These are phyloP conservation scores for Clinocottus analis DNA, from an alignment of 2,113 vertebrate species.

Conservation along the genomic window DNA sequence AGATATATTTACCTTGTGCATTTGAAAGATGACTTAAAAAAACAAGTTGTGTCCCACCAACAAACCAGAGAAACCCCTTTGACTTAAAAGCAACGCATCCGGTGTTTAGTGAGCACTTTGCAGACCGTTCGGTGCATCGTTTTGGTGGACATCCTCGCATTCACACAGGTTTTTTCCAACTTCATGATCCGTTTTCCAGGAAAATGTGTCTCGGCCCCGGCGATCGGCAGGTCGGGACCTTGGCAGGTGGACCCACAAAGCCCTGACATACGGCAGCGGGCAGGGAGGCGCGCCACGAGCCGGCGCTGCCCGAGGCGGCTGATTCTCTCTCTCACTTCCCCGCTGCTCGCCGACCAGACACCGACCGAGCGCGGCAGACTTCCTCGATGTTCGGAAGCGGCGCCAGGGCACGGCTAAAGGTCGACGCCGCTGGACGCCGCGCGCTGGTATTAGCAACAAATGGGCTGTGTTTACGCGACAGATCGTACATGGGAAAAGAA, in stretches of 20 bases:
- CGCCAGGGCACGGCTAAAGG: constrained; percentile 70
- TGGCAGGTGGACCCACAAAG: constrained; percentile 73
- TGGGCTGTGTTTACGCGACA: constrained; percentile 8
- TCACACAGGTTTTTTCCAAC: constrained; percentile 15
- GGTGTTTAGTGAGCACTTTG: background rate
- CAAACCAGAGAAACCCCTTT: background rate
- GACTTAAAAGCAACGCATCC: background rate
- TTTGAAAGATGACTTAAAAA: background rate
- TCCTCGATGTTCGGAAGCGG: constrained; percentile 52
- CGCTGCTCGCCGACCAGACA: constrained; percentile 63
- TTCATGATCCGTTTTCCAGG: constrained; percentile 22
- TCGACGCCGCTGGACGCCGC: constrained; percentile 45
- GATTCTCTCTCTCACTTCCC: constrained; percentile 66
- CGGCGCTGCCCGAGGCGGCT: constrained; percentile 51
- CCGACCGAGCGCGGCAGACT: constrained; percentile 62
- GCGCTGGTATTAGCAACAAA: background rate
- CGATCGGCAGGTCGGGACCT: constrained; percentile 64
- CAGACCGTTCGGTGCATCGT: background rate
- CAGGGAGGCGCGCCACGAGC: constrained; percentile 64
- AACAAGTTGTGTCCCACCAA: background rate
- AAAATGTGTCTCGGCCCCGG: background rate
- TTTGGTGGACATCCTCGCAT: background rate
- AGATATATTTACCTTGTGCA: background rate
- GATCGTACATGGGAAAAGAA: background rate
- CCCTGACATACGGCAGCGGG: constrained; percentile 74